phyloP scores from a whole-genome alignment of 2,797 vertebrate genomes.

The Manis crassicaudata region DNA sequence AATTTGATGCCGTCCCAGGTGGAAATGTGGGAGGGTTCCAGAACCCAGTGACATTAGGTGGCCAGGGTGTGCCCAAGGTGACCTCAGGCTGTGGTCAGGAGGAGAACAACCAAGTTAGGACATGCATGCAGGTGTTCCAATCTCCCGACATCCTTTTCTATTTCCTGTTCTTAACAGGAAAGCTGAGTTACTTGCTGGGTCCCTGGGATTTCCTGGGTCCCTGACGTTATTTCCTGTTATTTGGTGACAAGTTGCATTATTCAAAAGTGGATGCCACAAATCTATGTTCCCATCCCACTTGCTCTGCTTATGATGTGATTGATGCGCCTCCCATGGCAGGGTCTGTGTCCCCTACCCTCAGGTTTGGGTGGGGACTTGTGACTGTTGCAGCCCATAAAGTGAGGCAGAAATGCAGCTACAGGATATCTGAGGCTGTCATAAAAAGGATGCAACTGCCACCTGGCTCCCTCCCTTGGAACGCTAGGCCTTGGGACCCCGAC shows the following conservation, averaged over 20 bases:
- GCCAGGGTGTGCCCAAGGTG: neutral
- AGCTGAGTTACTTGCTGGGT: neutral
- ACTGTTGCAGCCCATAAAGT: neutral
- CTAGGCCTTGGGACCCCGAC: neutral
- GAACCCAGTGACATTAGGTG: neutral
- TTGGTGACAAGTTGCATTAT: neutral
- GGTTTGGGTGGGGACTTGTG: neutral
- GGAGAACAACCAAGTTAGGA: neutral
- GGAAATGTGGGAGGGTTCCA: neutral
- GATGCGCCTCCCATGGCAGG: neutral
- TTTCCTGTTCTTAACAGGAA: neutral
- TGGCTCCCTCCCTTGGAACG: neutral
- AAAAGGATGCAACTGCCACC: neutral
- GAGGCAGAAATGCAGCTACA: neutral
- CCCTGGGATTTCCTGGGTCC: neutral
- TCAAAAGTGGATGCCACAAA: neutral
- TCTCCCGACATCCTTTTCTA: neutral
- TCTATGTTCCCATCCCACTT: too few species aligned
- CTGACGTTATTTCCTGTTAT: neutral
- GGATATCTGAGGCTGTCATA: neutral
- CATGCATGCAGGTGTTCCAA: neutral
- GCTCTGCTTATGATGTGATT: neutral
- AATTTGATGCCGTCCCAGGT: neutral
- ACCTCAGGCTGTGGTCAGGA: neutral
- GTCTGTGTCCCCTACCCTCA: neutral